These are phyloP conservation scores for Podarcis cretensis DNA, from an alignment of 2,113 vertebrate species.

Conservation along the genomic window DNA sequence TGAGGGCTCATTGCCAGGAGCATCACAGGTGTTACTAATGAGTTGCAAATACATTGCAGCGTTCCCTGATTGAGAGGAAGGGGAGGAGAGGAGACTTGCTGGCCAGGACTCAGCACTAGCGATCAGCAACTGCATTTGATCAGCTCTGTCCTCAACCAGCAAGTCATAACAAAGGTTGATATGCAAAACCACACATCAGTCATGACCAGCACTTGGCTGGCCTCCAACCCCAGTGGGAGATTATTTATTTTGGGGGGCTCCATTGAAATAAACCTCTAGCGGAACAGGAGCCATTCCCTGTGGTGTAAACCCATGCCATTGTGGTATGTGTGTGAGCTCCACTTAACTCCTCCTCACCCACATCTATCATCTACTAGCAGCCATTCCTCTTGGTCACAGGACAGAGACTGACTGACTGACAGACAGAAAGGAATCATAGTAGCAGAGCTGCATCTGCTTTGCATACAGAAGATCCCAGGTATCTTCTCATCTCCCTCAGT, in stretches of 20 bases:
- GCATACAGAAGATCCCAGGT: too few species aligned
- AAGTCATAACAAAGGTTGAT: neutral
- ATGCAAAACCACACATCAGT: neutral
- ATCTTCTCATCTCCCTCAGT: neutral
- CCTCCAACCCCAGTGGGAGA: neutral
- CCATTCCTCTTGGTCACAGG: neutral
- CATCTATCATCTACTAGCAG: neutral
- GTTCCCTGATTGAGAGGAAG: neutral
- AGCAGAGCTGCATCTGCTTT: too few species aligned
- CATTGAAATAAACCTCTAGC: neutral
- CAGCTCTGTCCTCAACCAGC: neutral
- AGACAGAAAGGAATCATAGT: too few species aligned
- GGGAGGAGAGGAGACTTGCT: neutral
- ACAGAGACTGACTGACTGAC: neutral
- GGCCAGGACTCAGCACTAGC: neutral
- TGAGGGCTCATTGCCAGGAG: slow-evolving; percentile 39
- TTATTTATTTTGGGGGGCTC: too few species aligned
- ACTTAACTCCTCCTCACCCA: neutral
- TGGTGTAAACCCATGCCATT: neutral
- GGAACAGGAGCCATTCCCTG: neutral
- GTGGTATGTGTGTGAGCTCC: neutral
- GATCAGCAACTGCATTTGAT: neutral
- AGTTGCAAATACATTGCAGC: slow-evolving; percentile 24
- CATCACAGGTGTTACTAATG: slow-evolving; percentile 44
- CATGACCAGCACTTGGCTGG: neutral